Evolutionary conservation across 2,797 vertebrate species (phyloP).

Genomic region (Xyrichtys novacula): DNA sequence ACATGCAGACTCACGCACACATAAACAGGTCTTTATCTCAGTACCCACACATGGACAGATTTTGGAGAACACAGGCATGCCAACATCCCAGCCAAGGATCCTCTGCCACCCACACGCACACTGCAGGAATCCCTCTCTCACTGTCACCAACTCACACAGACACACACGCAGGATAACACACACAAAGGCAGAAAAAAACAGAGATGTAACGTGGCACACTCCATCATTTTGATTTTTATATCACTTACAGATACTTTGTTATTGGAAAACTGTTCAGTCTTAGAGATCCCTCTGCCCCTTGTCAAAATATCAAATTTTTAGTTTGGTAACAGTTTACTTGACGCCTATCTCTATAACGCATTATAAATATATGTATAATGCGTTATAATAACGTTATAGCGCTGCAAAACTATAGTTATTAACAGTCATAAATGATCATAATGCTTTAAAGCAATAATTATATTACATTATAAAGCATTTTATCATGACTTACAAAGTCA

Average conservation of each 20-base stretch:
- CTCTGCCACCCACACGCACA: constrained; percentile 71
- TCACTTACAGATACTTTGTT: not conserved
- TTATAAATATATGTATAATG: too few species aligned
- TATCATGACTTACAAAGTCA: too few species aligned
- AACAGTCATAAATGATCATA: too few species aligned
- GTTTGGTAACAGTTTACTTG: too few species aligned
- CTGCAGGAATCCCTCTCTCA: constrained; percentile 66
- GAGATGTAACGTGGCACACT: constrained; percentile 5
- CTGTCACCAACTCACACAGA: constrained; percentile 19
- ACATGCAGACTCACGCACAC: constrained; percentile 19
- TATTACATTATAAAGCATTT: too few species aligned
- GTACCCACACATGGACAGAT: constrained; percentile 78
- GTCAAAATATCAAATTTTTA: not conserved
- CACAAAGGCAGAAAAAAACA: constrained; percentile 7
- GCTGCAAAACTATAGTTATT: too few species aligned
- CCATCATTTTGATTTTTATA: constrained; percentile 1
- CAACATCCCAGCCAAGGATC: constrained; percentile 75
- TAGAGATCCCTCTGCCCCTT: not conserved
- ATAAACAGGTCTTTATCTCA: constrained; percentile 76
- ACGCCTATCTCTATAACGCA: too few species aligned
- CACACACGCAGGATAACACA: constrained; percentile 6
- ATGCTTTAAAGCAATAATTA: too few species aligned
- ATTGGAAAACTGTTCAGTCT: not conserved
- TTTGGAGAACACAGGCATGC: constrained; percentile 69
- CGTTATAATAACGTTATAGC: too few species aligned